Evolutionary conservation across 1,140 invertebrate species (phyloP).

Genomic region (Cylas formicarius): DNA sequence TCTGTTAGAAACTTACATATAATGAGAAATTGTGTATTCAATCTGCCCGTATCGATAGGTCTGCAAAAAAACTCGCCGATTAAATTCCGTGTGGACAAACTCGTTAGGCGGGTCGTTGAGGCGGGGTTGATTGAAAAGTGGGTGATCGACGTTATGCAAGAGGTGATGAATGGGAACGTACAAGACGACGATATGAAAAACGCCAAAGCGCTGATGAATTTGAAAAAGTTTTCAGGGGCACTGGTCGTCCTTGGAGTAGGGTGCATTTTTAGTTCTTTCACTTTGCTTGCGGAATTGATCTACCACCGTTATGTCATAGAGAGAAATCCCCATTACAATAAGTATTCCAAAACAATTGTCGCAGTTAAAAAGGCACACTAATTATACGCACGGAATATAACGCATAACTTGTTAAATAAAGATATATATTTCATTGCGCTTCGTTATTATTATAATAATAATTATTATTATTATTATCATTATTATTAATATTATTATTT

Average conservation of each 20-base stretch:
- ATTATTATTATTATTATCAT: too few relatives aligned
- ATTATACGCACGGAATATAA: too few relatives aligned
- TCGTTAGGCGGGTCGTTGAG: slow-evolving; percentile 60
- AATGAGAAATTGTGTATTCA: slow-evolving; percentile 70
- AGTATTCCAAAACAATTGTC: slow-evolving; percentile 46
- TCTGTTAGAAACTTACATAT: slow-evolving; percentile 61
- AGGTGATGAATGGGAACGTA: slow-evolving; percentile 40
- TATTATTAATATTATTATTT: too few relatives aligned
- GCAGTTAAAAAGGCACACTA: slow-evolving; percentile 9
- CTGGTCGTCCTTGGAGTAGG: slow-evolving; percentile 61
- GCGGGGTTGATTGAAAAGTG: slow-evolving; percentile 71
- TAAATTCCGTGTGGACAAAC: slow-evolving; percentile 59
- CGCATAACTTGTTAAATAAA: too few relatives aligned
- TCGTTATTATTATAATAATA: too few relatives aligned
- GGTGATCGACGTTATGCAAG: slow-evolving; percentile 63
- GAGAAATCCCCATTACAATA: slow-evolving; percentile 63
- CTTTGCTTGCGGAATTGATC: slow-evolving; percentile 53
- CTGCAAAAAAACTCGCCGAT: slow-evolving; percentile 74
- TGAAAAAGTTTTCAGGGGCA: slow-evolving; percentile 69
- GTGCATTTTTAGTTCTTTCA: slow-evolving; percentile 53
- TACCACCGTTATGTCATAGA: slow-evolving; percentile 50
- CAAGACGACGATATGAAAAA: slow-evolving; percentile 34
- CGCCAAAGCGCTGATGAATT: slow-evolving; percentile 62
- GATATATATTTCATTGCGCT: too few relatives aligned
- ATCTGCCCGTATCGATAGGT: slow-evolving; percentile 69